These are phyloP conservation scores for Phocides pigmalion DNA, from an alignment of 1,140 invertebrate genomes.

Conservation along the genomic window DNA sequence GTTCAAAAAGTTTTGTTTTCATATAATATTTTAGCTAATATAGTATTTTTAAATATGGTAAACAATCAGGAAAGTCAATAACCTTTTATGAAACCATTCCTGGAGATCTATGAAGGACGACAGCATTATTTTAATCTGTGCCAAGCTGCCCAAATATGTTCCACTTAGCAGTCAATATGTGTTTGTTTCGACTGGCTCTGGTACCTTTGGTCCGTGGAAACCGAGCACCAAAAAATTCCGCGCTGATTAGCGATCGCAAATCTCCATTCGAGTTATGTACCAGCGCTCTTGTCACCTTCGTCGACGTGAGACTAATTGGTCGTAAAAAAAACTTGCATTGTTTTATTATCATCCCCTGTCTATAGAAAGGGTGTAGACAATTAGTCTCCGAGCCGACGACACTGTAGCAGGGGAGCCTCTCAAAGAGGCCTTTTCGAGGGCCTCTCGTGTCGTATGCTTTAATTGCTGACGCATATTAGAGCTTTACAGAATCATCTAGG, in stretches of 20 bases:
- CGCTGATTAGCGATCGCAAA: too few relatives aligned
- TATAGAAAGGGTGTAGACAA: conserved; percentile 23
- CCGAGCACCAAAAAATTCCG: too few relatives aligned
- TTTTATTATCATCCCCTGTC: neutral
- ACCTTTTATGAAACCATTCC: neutral
- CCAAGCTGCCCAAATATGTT: too few relatives aligned
- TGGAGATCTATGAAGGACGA: too few relatives aligned
- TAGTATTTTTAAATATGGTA: neutral
- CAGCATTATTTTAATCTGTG: too few relatives aligned
- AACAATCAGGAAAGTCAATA: neutral
- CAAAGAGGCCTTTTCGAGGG: conserved; percentile 7
- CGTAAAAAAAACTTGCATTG: neutral
- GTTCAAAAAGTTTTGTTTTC: neutral
- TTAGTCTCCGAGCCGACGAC: conserved; percentile 16
- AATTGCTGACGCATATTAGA: conserved; percentile 17
- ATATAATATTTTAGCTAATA: neutral
- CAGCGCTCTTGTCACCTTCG: too few relatives aligned
- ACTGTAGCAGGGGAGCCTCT: neutral
- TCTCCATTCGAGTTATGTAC: too few relatives aligned
- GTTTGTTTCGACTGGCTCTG: too few relatives aligned
- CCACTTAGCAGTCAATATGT: too few relatives aligned
- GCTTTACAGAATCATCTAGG: neutral
- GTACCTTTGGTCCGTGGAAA: too few relatives aligned
- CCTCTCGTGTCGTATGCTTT: conserved; percentile 17
- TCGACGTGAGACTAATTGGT: neutral